phyloP scores from a whole-genome alignment of 1,140 invertebrate species.

The Dinoponera quadriceps region DNA sequence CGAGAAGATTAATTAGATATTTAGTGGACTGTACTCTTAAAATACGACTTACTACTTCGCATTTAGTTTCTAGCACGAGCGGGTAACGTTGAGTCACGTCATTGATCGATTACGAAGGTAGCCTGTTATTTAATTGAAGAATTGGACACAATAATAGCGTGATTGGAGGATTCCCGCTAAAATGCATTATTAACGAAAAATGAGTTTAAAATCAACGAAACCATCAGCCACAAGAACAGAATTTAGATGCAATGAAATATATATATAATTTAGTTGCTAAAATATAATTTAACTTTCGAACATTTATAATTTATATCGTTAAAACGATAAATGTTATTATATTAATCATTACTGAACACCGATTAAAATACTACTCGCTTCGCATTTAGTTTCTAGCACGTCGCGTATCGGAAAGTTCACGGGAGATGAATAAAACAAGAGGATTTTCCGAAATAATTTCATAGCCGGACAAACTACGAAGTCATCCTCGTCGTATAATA shows the following conservation, averaged over 20 bases:
- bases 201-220: neutral
- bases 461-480: slow-evolving; percentile 1
- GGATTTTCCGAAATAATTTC: slow-evolving; percentile 49
- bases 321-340: no score
- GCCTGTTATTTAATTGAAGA: slow-evolving; percentile 38
- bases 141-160: neutral
- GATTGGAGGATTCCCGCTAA: slow-evolving; percentile 17
- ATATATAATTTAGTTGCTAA: no score
- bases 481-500: slow-evolving; percentile 30
- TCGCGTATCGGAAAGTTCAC: slow-evolving; percentile 51
- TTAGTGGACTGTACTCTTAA: neutral
- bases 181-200: neutral
- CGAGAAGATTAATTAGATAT: slow-evolving; percentile 55
- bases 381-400: slow-evolving; percentile 11
- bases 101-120: slow-evolving; percentile 55
- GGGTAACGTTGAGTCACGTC: slow-evolving; percentile 51
- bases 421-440: slow-evolving; percentile 56
- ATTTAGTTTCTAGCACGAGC: no score
- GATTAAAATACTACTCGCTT: no score
- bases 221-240: neutral
- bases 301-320: neutral
- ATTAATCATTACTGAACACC: no score
- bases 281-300: neutral
- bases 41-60: slow-evolving; percentile 30
- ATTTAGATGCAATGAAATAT: no score